Evolutionary conservation across 1,140 invertebrate species (phyloP), one percentile per base, ranked within the genome.

Genomic region (Scaptomyza graminum): DNA sequence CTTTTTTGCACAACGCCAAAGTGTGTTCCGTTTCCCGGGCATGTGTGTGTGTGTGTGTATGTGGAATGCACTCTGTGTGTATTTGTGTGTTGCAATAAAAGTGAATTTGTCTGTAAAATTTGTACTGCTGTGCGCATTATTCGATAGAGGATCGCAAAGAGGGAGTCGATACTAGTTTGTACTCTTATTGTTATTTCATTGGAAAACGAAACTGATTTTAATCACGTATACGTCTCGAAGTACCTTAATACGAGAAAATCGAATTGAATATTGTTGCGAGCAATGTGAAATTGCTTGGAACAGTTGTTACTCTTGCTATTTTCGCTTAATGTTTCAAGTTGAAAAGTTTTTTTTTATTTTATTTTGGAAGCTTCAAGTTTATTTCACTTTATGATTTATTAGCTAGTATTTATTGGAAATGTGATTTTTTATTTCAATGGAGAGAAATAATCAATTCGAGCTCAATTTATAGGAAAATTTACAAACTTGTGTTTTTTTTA

Each of bases 31-130:
- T 13, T 13, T 63, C 50, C n/a, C 6, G 9, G 55, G 31, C 41
- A n/a, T 1, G 8, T 34, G 16, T 64, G 39, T 74, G 11, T 46
- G 9, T 41, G 12, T 41, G 28, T 61, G n/a, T 56, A 1, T 43
- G 34, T 65, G n/a, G n/a, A 43, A 31, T 22, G 1, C 0, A 22
- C 2, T 3, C 18, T 22, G 18, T 22, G 18, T 22, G 18, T 22
- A 22, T 22, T 22, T 25, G 43, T 63, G 44, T 68, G 52, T 44
- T 62, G 73, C 73, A 73, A 84, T 84, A 77, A 79, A 84, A 79
- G 59, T 51, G 76, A 83, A 84, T 34, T 84, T 84, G 81, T 73
- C 76, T 79, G 64, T 76, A 64, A 70, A 76, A 79, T 73, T 84
- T 79, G 61, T 73, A 79, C 70, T 83, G 68, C 59, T 39, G 18